phyloP scores from a whole-genome alignment of 2,888 invertebrate species.

The Asteroscopus sphinx region DNA sequence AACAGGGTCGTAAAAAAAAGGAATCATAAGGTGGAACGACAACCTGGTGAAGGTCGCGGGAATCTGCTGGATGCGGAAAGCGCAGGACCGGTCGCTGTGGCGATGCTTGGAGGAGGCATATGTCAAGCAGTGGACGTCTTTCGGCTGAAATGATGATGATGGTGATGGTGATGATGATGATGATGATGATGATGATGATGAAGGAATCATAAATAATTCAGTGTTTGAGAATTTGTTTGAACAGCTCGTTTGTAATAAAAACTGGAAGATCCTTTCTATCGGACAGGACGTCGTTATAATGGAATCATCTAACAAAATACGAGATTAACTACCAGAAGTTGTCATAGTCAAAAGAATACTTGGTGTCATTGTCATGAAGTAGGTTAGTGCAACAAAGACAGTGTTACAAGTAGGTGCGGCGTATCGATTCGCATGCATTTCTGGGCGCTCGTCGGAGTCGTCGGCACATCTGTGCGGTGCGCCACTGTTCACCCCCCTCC shows the following conservation, averaged over 20 bases:
- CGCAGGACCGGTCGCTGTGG: too few species aligned
- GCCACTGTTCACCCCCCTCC: slow-evolving; percentile 74
- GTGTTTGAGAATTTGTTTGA: too few species aligned
- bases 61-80: too few species aligned
- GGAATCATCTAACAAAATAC: slow-evolving; percentile 12
- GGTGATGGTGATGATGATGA: too few species aligned
- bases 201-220: too few species aligned
- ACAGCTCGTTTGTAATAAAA: neutral
- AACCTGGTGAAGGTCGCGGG: too few species aligned
- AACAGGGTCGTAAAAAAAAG: too few species aligned
- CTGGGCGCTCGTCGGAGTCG: slow-evolving; percentile 57
- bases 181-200: too few species aligned
- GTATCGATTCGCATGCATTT: slow-evolving; percentile 88
- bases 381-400: slow-evolving; percentile 87
- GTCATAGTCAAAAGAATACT: slow-evolving; percentile 48
- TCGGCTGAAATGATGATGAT: too few species aligned
- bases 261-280: neutral
- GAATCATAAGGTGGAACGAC: too few species aligned
- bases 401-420: slow-evolving; percentile 79
- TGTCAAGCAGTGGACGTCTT: too few species aligned
- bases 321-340: slow-evolving; percentile 30
- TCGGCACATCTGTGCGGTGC: slow-evolving; percentile 82
- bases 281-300: slow-evolving; percentile 15
- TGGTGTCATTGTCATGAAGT: slow-evolving; percentile 64
- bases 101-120: too few species aligned